These are phyloP conservation scores for Eretmochelys imbricata DNA, from an alignment of 2,113 vertebrate genomes.

Conservation along the genomic window DNA sequence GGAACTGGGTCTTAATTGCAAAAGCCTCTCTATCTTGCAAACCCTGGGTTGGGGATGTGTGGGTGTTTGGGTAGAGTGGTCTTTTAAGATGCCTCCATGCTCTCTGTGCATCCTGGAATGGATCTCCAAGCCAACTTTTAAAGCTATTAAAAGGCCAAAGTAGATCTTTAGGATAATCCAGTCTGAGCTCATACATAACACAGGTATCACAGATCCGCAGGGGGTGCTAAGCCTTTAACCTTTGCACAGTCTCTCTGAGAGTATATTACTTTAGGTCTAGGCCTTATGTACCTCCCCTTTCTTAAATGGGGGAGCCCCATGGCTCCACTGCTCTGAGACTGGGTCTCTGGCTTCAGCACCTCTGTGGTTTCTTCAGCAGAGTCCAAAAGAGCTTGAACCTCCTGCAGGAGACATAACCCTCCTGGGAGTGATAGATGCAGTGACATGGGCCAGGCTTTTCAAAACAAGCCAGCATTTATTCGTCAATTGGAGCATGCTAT, in stretches of 20 bases:
- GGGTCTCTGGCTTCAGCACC: neutral
- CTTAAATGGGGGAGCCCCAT: neutral
- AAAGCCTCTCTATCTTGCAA: neutral
- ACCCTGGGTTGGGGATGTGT: neutral
- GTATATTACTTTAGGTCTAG: neutral
- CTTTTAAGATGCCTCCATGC: neutral
- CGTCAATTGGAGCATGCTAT: too few relatives aligned
- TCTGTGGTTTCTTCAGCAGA: neutral
- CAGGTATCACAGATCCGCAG: neutral
- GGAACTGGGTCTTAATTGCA: neutral
- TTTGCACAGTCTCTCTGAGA: neutral
- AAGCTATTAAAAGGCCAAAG: neutral
- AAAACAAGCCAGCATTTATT: neutral
- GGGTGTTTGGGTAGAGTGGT: neutral
- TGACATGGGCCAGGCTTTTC: neutral
- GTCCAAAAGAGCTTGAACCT: neutral
- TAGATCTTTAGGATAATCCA: neutral
- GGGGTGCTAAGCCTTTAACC: neutral
- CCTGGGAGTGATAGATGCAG: neutral
- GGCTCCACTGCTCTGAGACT: neutral
- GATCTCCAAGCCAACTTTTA: neutral
- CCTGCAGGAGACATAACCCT: neutral
- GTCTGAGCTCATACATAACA: neutral
- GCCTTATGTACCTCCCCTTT: neutral
- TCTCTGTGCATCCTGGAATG: neutral